phyloP scores from a whole-genome alignment of 2,888 invertebrate genomes.

The Caenorhabditis virilis region DNA sequence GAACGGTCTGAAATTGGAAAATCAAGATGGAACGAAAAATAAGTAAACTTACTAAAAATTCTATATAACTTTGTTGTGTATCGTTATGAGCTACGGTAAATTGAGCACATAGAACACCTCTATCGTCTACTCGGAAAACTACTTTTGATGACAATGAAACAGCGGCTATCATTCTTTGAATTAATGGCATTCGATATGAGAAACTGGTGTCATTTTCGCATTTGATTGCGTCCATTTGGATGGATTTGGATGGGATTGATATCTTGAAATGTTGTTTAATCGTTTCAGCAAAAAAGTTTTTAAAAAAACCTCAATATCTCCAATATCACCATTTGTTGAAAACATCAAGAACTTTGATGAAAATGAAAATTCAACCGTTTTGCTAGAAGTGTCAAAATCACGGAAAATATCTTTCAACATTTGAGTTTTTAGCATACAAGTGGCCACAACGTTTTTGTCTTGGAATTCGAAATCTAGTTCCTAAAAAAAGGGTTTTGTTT shows the following conservation, averaged over 20 bases:
- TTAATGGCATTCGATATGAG: slow-evolving; percentile 16
- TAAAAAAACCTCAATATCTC: slow-evolving; percentile 11
- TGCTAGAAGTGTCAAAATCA: slow-evolving; percentile 24
- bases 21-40: not conserved
- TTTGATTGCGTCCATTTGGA: slow-evolving; percentile 28
- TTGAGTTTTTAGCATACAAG: slow-evolving; percentile 25
- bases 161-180: slow-evolving; percentile 29
- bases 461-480: slow-evolving; percentile 29
- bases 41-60: slow-evolving; percentile 24
- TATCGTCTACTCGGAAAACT: slow-evolving; percentile 36
- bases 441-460: slow-evolving; percentile 10
- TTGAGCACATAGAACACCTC: slow-evolving; percentile 40
- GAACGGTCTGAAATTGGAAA: slow-evolving; percentile 14
- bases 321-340: slow-evolving; percentile 27
- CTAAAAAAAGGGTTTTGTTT: slow-evolving; percentile 1
- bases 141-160: slow-evolving; percentile 19
- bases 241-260: slow-evolving; percentile 22
- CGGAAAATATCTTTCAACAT: slow-evolving; percentile 26
- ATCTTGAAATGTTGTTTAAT: slow-evolving; percentile 4
- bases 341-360: slow-evolving; percentile 4
- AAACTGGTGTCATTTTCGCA: slow-evolving; percentile 10
- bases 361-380: slow-evolving; percentile 10
- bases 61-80: slow-evolving; percentile 29
- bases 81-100: slow-evolving; percentile 38
- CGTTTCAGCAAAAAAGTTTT: not conserved